These are phyloP conservation scores for Rhinolophus ferrumequinum DNA, from an alignment of 2,113 vertebrate genomes.

Conservation along the genomic window DNA sequence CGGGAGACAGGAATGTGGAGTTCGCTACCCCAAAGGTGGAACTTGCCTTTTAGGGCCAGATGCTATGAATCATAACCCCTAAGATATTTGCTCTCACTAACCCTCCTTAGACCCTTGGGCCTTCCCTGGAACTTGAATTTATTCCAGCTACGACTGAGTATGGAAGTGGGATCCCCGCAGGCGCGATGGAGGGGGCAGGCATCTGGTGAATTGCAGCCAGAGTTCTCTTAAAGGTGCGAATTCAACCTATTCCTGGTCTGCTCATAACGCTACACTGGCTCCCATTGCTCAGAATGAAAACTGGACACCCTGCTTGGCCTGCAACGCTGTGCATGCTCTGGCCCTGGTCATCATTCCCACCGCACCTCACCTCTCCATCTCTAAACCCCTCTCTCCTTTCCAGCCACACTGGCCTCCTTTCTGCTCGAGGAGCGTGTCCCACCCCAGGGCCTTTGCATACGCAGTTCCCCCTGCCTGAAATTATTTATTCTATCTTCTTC, in stretches of 20 bases:
- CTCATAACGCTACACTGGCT: neutral
- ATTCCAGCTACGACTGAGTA: neutral
- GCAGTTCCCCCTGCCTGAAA: neutral
- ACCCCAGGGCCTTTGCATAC: neutral
- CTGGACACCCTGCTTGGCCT: rapidly evolving
- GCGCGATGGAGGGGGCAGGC: rapidly evolving
- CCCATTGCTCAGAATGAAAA: neutral
- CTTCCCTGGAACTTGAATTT: too few relatives aligned
- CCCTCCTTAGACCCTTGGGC: neutral
- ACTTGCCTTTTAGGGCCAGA: neutral
- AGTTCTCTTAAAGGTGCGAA: neutral
- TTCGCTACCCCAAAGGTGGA: neutral
- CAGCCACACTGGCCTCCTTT: neutral
- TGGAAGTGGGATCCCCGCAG: too few relatives aligned
- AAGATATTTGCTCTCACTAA: rapidly evolving
- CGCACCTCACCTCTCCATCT: neutral
- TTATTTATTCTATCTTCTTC: neutral
- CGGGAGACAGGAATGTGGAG: rapidly evolving
- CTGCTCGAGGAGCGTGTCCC: neutral
- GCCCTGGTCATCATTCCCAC: too few relatives aligned
- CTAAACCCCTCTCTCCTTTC: neutral
- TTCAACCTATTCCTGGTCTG: neutral
- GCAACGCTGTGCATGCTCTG: neutral
- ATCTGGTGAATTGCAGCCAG: too few relatives aligned
- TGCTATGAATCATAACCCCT: rapidly evolving